Percentiles rank a stretch among this genome's conserved stretches.
Conservation (phyloP, 2,888 invertebrate genomes). For the Erynnis tages region DNA sequence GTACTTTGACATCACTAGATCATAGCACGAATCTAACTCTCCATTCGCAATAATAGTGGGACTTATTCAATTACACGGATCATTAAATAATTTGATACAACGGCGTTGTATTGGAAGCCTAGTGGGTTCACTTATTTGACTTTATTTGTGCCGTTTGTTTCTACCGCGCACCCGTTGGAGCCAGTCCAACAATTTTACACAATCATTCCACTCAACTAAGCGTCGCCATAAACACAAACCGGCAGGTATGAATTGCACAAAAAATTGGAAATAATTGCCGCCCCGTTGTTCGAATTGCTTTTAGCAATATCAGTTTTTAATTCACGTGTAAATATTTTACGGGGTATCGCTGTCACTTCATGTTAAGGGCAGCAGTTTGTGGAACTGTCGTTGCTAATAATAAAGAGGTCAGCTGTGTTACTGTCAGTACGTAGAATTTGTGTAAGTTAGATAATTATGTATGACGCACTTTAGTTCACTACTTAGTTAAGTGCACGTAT, state of each 20-base stretch:
- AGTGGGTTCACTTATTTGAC: slow-evolving; percentile 72
- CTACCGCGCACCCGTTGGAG: slow-evolving; percentile 67
- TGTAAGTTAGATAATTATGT: no score
- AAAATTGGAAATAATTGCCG: slow-evolving; percentile 76
- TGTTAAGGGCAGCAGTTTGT: no score
- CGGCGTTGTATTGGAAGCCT: slow-evolving; percentile 38
- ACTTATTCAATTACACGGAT: slow-evolving; percentile 22
- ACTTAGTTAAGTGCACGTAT: no score
- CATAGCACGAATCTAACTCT: slow-evolving; percentile 4
- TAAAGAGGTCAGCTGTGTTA: no score
- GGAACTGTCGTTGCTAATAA: no score
- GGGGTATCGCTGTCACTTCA: no score
- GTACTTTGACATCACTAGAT: not conserved
- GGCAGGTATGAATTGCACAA: slow-evolving; percentile 78
- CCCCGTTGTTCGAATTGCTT: slow-evolving; percentile 59
- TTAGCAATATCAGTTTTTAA: slow-evolving; percentile 55
- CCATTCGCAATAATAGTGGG: slow-evolving; percentile 14
- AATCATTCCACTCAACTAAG: slow-evolving; percentile 82
- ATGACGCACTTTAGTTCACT: no score
- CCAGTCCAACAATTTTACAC: slow-evolving; percentile 78
- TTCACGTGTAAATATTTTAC: slow-evolving; percentile 33
- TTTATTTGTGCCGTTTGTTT: slow-evolving; percentile 77
- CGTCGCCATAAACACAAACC: slow-evolving; percentile 78
- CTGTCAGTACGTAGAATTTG: no score
- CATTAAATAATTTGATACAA: slow-evolving; percentile 38